Evolutionary conservation across 2,113 vertebrate species (phyloP), one percentile per base, ranked within the genome.

Genomic region (Eonycteris spelaea): DNA sequence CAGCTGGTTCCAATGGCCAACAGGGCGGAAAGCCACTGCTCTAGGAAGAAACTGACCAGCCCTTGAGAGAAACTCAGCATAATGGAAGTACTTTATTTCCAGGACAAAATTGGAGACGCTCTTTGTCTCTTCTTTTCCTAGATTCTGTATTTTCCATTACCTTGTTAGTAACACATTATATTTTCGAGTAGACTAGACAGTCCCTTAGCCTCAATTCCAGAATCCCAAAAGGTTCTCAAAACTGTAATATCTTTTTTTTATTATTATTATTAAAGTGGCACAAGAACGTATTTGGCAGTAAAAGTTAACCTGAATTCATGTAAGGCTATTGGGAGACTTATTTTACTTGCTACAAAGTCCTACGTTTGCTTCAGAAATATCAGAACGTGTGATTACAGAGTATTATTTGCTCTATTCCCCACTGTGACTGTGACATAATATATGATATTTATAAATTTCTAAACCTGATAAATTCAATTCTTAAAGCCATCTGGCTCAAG

Each of bases 361-460:
- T 87, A 43, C 38, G 55, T 70, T 94, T 53, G 19, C 88, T 95
- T 90, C 35, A 24, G 70, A 96, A 96, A 95, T 94, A 45, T 7
- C 77, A 87, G 18, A 65, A 33, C 24, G 30, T 91, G 74, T 82
- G 65, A 57, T 55, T 45, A 79, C 26, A 70, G 48, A 51, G 14
- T 71, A 48, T 33, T 77, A 40, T 65, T 75, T 77, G 45, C 77
- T 75, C 53, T 79, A 40, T 86, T 65, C 61, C 12, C 68, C 5
- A 4, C 10, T 7, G 1, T 40, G 40, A 19, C 7, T 61, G 18
- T 82, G 30, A 33, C 43, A 18, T 68, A 63, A 82, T 28, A 28
- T 11, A 48, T 9, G 68, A 40, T 86, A 51, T 59, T 65, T 86
- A 24, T 35, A 63, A 40, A 79, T 74, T 90, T 92, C 57, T 80